phyloP scores from a whole-genome alignment of 2,888 invertebrate species.

The Hemaris fuciformis region DNA sequence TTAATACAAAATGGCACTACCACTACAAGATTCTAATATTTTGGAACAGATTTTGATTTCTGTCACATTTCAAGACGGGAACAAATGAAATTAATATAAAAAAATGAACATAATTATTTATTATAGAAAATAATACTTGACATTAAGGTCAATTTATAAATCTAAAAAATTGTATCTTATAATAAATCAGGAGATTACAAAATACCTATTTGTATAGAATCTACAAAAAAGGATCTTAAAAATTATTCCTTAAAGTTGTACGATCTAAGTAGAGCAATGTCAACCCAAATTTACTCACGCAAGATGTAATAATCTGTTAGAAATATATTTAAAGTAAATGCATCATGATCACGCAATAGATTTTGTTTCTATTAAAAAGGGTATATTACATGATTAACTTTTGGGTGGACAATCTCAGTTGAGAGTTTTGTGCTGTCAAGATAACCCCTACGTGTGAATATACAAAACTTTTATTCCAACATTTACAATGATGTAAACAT shows the following conservation, averaged over 20 bases:
- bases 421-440: slow-evolving; percentile 68
- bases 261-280: slow-evolving; percentile 74
- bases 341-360: slow-evolving; percentile 51
- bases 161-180: slow-evolving; percentile 65
- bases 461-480: slow-evolving; percentile 31
- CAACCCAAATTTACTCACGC: slow-evolving; percentile 69
- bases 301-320: slow-evolving; percentile 31
- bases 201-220: slow-evolving; percentile 73
- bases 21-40: slow-evolving; percentile 34
- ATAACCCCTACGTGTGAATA: slow-evolving; percentile 52
- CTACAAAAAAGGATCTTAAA: slow-evolving; percentile 75
- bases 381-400: slow-evolving; percentile 60
- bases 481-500: slow-evolving; percentile 39
- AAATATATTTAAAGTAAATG: slow-evolving; percentile 45
- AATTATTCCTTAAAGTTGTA: slow-evolving; percentile 78
- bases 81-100: slow-evolving; percentile 52
- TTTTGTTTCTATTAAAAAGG: slow-evolving; percentile 27
- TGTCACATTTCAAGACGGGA: slow-evolving; percentile 28
- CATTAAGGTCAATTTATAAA: slow-evolving; percentile 62
- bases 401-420: slow-evolving; percentile 62
- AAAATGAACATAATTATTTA: slow-evolving; percentile 70
- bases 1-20: slow-evolving; percentile 55
- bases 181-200: slow-evolving; percentile 77
- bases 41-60: slow-evolving; percentile 28
- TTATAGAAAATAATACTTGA: slow-evolving; percentile 78